These are phyloP conservation scores for Lordiphosa clarofinis DNA, from an alignment of 1,140 invertebrate species.

Conservation along the genomic window DNA sequence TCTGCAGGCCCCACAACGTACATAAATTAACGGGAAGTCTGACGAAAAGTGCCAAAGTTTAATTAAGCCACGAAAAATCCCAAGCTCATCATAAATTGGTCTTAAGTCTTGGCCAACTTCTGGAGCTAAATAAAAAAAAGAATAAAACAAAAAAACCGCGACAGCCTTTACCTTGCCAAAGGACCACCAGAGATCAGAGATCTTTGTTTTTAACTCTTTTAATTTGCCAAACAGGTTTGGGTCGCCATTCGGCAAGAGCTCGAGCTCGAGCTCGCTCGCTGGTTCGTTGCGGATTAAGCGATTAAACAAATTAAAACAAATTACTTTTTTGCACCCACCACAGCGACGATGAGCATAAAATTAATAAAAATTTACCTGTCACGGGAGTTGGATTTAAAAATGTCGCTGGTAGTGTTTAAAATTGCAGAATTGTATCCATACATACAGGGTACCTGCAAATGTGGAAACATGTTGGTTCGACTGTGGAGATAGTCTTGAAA, in stretches of 20 bases:
- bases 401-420: conserved; percentile 27
- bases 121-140: conserved; percentile 66
- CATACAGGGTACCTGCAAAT: conserved; percentile 19
- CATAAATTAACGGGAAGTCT: conserved; percentile 52
- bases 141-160: conserved; percentile 16
- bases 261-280: too few relatives aligned
- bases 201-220: conserved; percentile 28
- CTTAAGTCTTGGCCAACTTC: conserved; percentile 48
- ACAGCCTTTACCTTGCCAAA: conserved; percentile 38
- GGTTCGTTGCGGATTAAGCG: conserved; percentile 68
- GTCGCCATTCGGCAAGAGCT: background rate
- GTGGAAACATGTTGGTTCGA: too few relatives aligned
- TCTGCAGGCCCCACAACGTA: conserved; percentile 31
- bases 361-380: conserved; percentile 70
- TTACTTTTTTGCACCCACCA: conserved; percentile 78
- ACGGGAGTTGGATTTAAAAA: conserved; percentile 46
- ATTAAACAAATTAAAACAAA: conserved; percentile 79
- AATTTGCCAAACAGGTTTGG: conserved; percentile 64
- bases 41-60: conserved; percentile 70
- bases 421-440: conserved; percentile 21
- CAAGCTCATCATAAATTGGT: conserved; percentile 64
- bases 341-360: conserved; percentile 66
- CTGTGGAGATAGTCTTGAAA: too few relatives aligned
- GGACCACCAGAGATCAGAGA: conserved; percentile 61
- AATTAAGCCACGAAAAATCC: conserved; percentile 61